A percentile compares a stretch with the other conserved stretches of the same genome.
phyloP scores from a whole-genome alignment of 2,888 invertebrate species.

The Pristionchus japonicus region DNA sequence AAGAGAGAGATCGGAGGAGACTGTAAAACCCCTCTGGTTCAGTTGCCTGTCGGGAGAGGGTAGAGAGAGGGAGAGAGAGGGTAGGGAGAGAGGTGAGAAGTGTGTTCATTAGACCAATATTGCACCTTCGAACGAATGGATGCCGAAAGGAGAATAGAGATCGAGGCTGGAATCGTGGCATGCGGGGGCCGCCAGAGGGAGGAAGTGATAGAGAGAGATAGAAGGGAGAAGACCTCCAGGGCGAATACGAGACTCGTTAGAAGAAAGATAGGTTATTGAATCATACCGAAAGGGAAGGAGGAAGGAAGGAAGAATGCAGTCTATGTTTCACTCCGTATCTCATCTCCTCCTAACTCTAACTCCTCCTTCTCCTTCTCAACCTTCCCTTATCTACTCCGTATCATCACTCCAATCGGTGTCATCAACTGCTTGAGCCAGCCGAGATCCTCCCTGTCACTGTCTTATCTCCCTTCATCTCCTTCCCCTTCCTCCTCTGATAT shows the following conservation, averaged over 20 bases:
- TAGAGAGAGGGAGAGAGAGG: not conserved
- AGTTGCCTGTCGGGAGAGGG: not conserved
- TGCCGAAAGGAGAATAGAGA: not conserved
- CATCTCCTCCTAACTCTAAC: not conserved
- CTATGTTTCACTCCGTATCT: not conserved
- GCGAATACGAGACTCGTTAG: not conserved
- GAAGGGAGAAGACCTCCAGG: not conserved
- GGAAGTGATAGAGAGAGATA: not conserved
- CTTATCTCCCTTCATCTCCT: not conserved
- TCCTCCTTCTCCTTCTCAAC: not conserved
- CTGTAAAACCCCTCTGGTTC: constrained; percentile 13
- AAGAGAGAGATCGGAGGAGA: not conserved
- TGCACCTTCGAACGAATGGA: not conserved
- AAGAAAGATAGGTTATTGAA: not conserved
- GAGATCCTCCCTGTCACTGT: not conserved
- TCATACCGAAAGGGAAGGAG: constrained; percentile 3
- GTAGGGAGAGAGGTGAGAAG: not conserved
- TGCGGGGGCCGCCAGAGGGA: not conserved
- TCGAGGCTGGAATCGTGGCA: not conserved
- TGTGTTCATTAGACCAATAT: not conserved
- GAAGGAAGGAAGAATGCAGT: not conserved
- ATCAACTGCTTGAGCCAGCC: constrained; percentile 22
- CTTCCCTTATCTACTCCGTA: not conserved
- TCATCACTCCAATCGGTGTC: not conserved
- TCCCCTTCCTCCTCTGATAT: not conserved